Evolutionary conservation across 2,797 vertebrate species (phyloP).

Genomic region (Ciconia nigra): DNA sequence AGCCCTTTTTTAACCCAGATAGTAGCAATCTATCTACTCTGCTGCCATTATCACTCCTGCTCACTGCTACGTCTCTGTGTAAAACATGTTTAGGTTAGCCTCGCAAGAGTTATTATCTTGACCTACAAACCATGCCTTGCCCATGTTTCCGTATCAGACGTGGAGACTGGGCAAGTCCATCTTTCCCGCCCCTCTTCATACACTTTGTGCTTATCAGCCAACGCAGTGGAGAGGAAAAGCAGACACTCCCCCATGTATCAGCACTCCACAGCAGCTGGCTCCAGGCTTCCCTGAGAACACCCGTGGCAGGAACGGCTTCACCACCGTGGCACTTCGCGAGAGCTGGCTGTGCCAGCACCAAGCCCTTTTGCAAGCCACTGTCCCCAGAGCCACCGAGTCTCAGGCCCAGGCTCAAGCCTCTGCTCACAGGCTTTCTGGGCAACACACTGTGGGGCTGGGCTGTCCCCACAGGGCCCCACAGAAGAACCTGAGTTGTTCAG

Average conservation of each 20-base stretch:
- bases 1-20: neutral
- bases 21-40: neutral
- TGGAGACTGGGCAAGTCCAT: neutral
- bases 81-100: neutral
- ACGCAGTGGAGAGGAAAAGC: neutral
- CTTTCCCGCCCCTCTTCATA: neutral
- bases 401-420: neutral
- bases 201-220: neutral
- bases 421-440: neutral
- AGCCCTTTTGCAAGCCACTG: accelerated
- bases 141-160: accelerated
- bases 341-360: neutral
- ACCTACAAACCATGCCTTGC: neutral
- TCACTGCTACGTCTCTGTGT: neutral
- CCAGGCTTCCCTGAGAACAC: accelerated
- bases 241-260: accelerated
- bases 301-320: accelerated
- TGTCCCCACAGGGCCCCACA: neutral
- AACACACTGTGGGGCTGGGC: neutral
- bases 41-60: neutral
- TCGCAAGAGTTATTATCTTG: neutral
- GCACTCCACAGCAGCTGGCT: neutral
- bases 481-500: accelerated
- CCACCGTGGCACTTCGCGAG: accelerated
- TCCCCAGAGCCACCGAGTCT: accelerated